A percentile compares a stretch with the other conserved stretches of the same genome.
Conservation (phyloP, 2,113 vertebrate species). For the Pedetes capensis region DNA sequence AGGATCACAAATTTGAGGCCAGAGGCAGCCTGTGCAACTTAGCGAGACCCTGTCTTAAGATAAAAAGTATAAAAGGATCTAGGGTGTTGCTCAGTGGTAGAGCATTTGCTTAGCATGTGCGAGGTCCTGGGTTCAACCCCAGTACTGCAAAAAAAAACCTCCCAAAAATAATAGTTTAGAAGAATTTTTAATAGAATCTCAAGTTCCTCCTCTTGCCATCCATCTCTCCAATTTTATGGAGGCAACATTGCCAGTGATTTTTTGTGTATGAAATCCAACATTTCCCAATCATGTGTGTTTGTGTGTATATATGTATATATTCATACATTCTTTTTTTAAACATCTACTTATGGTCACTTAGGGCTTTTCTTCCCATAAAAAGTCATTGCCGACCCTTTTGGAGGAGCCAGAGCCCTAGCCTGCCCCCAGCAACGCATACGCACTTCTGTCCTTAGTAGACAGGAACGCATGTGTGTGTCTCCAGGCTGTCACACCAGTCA, state of each 20-base stretch:
- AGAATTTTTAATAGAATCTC: conserved; percentile 41
- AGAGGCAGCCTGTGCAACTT: no score
- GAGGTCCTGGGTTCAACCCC: no score
- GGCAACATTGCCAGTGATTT: neutral
- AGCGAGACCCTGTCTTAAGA: no score
- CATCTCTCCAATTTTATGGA: neutral
- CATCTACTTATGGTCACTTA: neutral
- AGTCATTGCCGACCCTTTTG: neutral
- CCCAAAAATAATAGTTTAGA: conserved; percentile 41
- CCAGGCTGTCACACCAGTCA: neutral
- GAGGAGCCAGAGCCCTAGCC: neutral
- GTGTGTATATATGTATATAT: neutral
- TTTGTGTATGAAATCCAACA: neutral
- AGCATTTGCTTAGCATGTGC: no score
- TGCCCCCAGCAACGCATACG: neutral
- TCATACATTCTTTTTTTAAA: neutral
- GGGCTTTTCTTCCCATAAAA: neutral
- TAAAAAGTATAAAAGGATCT: no score
- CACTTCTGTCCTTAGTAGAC: neutral
- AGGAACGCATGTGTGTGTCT: neutral
- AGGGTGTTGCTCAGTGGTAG: no score
- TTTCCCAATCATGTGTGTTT: neutral
- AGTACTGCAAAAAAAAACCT: no score
- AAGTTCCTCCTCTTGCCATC: neutral
- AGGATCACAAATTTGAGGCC: no score